Evolutionary conservation across 2,113 vertebrate species (phyloP).

Genomic region (Nicator chloris): DNA sequence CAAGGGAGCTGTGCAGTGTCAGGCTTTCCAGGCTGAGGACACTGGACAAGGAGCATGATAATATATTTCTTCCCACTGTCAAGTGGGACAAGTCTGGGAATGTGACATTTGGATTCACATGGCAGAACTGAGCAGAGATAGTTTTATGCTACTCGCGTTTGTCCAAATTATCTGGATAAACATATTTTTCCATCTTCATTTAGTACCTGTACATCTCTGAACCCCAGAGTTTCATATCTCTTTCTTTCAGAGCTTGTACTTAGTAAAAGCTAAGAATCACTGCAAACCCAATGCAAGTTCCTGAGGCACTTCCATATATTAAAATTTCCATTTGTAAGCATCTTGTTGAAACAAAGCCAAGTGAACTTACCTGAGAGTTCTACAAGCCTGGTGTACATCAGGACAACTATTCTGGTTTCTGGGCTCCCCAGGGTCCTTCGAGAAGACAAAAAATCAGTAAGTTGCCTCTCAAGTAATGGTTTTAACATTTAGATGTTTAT

Average conservation of each 20-base stretch:
- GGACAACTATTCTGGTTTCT: not conserved
- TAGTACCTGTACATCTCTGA: not conserved
- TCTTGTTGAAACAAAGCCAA: constrained; percentile 1
- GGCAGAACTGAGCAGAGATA: not conserved
- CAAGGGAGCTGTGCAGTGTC: not conserved
- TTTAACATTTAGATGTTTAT: not conserved
- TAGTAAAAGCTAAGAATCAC: not conserved
- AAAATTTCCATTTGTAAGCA: not conserved
- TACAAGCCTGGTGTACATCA: not conserved
- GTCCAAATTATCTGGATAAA: not conserved
- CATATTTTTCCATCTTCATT: not conserved
- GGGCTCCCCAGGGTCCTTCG: fast-evolving
- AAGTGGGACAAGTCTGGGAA: not conserved
- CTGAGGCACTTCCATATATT: not conserved
- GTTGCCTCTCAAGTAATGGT: not conserved
- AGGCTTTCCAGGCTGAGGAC: not conserved
- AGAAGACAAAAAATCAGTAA: not conserved
- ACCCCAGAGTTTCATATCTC: not conserved
- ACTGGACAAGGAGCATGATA: not conserved
- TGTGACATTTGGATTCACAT: not conserved
- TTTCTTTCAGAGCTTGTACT: not conserved
- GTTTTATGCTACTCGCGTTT: not conserved
- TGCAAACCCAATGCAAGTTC: not conserved
- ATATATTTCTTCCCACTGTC: not conserved
- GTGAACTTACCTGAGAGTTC: not conserved